Base-by-base conservation (phyloP, 2,888 invertebrate genomes). In the Unio delphinus region DNA sequence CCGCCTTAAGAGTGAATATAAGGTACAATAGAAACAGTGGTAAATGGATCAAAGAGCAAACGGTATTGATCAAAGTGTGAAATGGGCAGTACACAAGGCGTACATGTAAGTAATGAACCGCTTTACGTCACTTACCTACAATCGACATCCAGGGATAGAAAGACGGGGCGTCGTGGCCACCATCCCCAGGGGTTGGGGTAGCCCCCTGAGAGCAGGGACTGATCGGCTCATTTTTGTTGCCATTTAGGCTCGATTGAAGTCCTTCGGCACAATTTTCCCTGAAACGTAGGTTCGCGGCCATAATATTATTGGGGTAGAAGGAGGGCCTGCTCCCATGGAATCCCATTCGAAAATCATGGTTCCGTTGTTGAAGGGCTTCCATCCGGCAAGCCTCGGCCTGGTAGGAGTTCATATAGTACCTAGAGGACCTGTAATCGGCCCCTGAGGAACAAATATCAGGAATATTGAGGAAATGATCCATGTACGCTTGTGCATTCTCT, bases 91-190 rank as follows among this genome's bases (percentile, higher is more conserved):
- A 45, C 45, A 11, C 11, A 45, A 45, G 11, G 45, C 11, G 45
- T 45, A 45, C 45, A 45, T 45, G 45, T 45, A 45, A 45, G 45
- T 45, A 45, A 45, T 45, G 45, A 45, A 45, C 45, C 45, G 45
- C 45, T 45, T 45, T 45, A 45, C 45, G 30, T 20, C 73, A 84
- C 87, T 82, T 68, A 84, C 87, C 87, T 74, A 87, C 87, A 61
- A 87, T 87, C 57, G 86, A 86, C 87, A 87, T 87, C 87, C 87
- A 87, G 3, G 87, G 87, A 69, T 87, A 87, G 69, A 86, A 86
- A 23, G 84, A 81, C 18, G 84, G 83, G n/a, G 85, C 74, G 34
- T 82, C 82, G 20, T 74, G 76, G 11, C 76, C 82, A 2, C 79
- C 84, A 4, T 83, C 81, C 15, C 75, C 67, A 18, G 76, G 78